Conservation (phyloP, 2,888 invertebrate species). For the Drosophila pseudotakahashii region DNA sequence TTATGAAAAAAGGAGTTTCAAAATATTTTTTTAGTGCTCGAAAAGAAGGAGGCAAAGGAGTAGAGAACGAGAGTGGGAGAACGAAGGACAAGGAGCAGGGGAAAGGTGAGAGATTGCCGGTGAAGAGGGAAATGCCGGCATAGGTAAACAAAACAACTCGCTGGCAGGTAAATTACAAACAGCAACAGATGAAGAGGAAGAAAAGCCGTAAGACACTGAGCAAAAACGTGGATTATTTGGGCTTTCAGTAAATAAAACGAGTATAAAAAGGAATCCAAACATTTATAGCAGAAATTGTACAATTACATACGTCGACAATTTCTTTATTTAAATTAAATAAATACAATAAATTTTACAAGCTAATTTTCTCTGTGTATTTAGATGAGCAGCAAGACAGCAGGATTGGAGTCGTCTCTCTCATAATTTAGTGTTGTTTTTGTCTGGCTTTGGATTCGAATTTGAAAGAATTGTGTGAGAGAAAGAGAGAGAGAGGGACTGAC, state of each 20-base stretch:
- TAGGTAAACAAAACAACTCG: slow-evolving; percentile 33
- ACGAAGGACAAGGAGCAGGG: background rate
- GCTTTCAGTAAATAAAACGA: background rate
- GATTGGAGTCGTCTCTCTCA: slow-evolving; percentile 16
- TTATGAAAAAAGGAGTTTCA: no score
- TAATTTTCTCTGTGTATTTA: slow-evolving; percentile 6
- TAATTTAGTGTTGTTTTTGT: slow-evolving; percentile 42
- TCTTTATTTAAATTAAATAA: no score
- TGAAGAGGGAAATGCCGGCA: slow-evolving; percentile 41
- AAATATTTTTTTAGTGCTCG: background rate
- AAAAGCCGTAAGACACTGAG: background rate
- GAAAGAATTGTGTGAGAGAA: slow-evolving; percentile 28
- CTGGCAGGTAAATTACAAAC: slow-evolving; percentile 46
- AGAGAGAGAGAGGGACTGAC: slow-evolving; percentile 45
- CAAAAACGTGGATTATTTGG: background rate
- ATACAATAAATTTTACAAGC: background rate
- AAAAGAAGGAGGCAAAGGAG: slow-evolving; percentile 1
- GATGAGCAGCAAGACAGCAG: slow-evolving; percentile 7
- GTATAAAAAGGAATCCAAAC: no score
- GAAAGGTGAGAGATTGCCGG: slow-evolving; percentile 12
- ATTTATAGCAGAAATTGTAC: background rate
- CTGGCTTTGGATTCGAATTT: slow-evolving; percentile 37
- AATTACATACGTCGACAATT: background rate
- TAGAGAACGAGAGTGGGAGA: background rate
- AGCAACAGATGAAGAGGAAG: slow-evolving; percentile 25